Evolutionary conservation across 2,797 vertebrate species (phyloP), one percentile per base, ranked within the genome.

Genomic region (Hyperoplus immaculatus): DNA sequence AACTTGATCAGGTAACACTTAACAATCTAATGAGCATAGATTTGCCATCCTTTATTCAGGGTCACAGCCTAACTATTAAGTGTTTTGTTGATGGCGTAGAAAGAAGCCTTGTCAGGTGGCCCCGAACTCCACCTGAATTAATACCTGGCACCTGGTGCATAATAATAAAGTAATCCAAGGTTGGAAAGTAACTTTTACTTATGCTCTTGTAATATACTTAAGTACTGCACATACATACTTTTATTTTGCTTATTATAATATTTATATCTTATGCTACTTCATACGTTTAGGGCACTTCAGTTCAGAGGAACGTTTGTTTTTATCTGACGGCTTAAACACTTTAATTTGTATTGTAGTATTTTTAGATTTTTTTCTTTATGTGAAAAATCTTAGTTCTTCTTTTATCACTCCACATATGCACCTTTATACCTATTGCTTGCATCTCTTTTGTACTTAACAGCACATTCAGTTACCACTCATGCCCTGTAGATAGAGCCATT

Each of bases 401-500:
- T 38, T 10, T 8, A 38, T 15, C 15, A 58, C 42, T 51, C 18
- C 29, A 29, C 29, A 29, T 29, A 29, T 29, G 29, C 29, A 29
- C 29, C 29, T 29, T 21, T 29, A 29, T 29, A 29, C 29, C 29
- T 29, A 29, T 29, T 29, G 29, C 29, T 29, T 29, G 29, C 29
- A 29, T 29, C 29, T 29, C 3, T 29, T 29, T 29, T 29, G 29
- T 29, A 29, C 29, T 29, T 54, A 1, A 21, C 12, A 36, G 54
- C 29, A 46, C 21, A 15, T 69, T 45, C 61, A 84, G 9, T 81
- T 87, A 69, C 87, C 54, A 21, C 38, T 9, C 43, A 14, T 60
- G 56, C 14, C 88, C 84, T 73, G 65, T 72, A 63, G 86, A 72
- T 87, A 86, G 86, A 83, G 81, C 14, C 67, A 83, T 72, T 87